A percentile compares a stretch with the other conserved stretches of the same genome.
Conservation (phyloP, 2,113 vertebrate species). For the Solenodon paradoxus region DNA sequence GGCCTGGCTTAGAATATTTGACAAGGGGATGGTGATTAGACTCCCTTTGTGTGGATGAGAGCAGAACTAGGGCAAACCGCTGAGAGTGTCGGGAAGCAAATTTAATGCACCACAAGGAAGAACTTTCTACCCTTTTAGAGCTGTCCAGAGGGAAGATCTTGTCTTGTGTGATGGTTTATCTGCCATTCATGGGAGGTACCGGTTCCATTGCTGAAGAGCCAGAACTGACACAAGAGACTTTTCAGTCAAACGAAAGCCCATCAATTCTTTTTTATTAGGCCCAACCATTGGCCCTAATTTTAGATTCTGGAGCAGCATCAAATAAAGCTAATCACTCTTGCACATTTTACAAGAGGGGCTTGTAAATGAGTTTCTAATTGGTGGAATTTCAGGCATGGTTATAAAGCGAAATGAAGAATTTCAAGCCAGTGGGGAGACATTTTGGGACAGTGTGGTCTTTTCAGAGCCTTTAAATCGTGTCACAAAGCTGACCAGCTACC, state of each 20-base stretch:
- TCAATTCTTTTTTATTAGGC: constrained; percentile 73
- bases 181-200: constrained; percentile 29
- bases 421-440: constrained; percentile 64
- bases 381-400: constrained; percentile 69
- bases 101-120: background rate
- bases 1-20: constrained; percentile 3
- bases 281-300: constrained; percentile 74
- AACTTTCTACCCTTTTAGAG: constrained; percentile 31
- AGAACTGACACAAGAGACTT: constrained; percentile 58
- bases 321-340: constrained; percentile 75
- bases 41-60: constrained; percentile 30
- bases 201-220: constrained; percentile 35
- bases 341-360: constrained; percentile 75
- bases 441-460: constrained; percentile 58
- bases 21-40: constrained; percentile 20
- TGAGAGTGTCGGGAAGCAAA: background rate
- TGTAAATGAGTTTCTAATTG: constrained; percentile 75
- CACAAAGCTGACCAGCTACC: constrained; percentile 5
- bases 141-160: constrained; percentile 43
- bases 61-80: constrained; percentile 18
- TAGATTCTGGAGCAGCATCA: constrained; percentile 69
- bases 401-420: constrained; percentile 70
- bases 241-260: constrained; percentile 61
- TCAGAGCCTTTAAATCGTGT: constrained; percentile 43
- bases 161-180: constrained; percentile 35